Percentiles rank a stretch among this genome's conserved stretches.
Evolutionary conservation across 2,888 invertebrate genomes (phyloP).

Genomic region (Coecobrya sp.): DNA sequence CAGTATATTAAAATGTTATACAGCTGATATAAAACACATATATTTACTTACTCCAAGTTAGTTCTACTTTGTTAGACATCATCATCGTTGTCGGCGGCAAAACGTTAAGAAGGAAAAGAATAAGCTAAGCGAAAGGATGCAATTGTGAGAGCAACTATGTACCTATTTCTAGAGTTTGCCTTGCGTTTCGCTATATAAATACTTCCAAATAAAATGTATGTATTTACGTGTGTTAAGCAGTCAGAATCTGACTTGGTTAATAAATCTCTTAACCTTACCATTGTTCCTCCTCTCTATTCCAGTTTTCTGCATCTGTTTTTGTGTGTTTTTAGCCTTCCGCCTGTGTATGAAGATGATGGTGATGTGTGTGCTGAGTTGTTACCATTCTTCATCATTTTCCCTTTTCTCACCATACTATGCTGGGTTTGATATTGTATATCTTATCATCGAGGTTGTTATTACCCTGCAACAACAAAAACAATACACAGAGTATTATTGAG

Average conservation of each 20-base stretch:
- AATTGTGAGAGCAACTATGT: neutral
- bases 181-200: too few relatives aligned
- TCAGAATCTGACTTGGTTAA: conserved; percentile 70
- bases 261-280: conserved; percentile 78
- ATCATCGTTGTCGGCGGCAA: conserved; percentile 46
- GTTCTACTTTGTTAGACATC: conserved; percentile 65
- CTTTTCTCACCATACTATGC: conserved; percentile 40
- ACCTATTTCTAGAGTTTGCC: neutral
- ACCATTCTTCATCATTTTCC: conserved; percentile 48
- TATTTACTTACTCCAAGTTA: conserved; percentile 62
- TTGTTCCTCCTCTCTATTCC: conserved; percentile 62
- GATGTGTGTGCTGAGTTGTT: conserved; percentile 32
- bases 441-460: conserved; percentile 70
- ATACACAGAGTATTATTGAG: conserved; percentile 50
- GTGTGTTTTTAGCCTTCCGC: neutral
- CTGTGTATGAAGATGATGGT: neutral
- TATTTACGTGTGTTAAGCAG: conserved; percentile 10
- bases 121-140: conserved; percentile 33
- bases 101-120: conserved; percentile 19
- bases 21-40: neutral
- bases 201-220: neutral
- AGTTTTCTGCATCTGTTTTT: conserved; percentile 35
- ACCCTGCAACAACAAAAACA: conserved; percentile 72
- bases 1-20: conserved; percentile 59
- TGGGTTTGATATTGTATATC: conserved; percentile 51